Base-by-base conservation (phyloP, 2,113 vertebrate genomes). In the Phyllopteryx taeniolatus region DNA sequence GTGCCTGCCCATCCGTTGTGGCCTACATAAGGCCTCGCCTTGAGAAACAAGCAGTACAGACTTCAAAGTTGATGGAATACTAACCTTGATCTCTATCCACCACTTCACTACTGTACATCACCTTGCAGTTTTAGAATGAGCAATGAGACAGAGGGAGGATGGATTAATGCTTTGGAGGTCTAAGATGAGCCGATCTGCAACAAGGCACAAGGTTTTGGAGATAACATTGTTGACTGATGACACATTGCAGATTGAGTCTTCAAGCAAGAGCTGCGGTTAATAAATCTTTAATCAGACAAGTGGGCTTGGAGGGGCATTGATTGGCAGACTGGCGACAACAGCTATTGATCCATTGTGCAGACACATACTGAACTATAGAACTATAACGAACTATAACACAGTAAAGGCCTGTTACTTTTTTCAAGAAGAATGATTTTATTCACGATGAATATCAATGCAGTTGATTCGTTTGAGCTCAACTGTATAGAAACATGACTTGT, bases 211-310 rank as follows among this genome's bases (percentile, higher is more conserved):
- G 85, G 89, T 89, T 83, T 75, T 84, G 76, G 69, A 81, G 77
- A 84, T 83, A 82, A 87, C 78, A 77, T 86, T 86, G 90, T 87
- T 91, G 88, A 91, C 90, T 72, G 78, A 89, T 90, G 80, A 77
- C 60, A 76, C 53, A 8, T 77, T 72, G 74, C 71, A 79, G 89
- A 91, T 87, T 84, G 86, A 90, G 86, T 86, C 69, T 79, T 84
- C 86, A 83, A 84, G 81, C 71, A 67, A 85, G 79, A 75, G 74
- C 79, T 69, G 80, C 66, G 60, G 81, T 82, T 87, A 80, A 92
- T 89, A 88, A 91, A 89, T 85, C 83, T 82, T 82, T 85, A 88
- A 82, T 85, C 42, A 49, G 59, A 83, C 81, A 90, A 87, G 83
- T 69, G 85, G 60, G 86, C 74, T 78, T 81, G 81, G 75, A 84